Evolutionary conservation across 2,113 vertebrate genomes (phyloP).

Genomic region (Chloebia gouldiae): DNA sequence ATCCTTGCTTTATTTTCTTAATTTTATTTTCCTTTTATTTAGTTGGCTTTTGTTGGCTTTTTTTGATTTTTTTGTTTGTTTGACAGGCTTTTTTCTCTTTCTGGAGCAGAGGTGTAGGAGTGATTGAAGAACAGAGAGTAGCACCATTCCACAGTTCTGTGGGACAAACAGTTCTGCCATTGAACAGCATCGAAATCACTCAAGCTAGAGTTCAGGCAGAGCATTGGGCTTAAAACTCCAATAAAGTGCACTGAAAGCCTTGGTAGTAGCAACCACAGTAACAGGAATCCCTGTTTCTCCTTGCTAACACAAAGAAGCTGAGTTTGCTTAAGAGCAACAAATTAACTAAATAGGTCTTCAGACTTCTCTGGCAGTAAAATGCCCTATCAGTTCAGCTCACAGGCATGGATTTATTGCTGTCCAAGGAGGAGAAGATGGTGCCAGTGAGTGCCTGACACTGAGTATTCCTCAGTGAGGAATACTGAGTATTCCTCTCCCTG

Average conservation of each 20-base stretch:
- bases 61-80: background rate
- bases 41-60: background rate
- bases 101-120: background rate
- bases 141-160: background rate
- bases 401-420: background rate
- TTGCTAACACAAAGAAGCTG: background rate
- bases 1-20: background rate
- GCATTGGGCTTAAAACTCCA: background rate
- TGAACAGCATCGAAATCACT: background rate
- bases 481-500: background rate
- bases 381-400: background rate
- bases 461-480: background rate
- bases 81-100: background rate
- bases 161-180: background rate
- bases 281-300: background rate
- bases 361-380: background rate
- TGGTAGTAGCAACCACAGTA: background rate
- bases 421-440: background rate
- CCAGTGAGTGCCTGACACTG: background rate
- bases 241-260: background rate
- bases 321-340: background rate
- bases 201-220: background rate
- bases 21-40: background rate
- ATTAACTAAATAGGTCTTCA: background rate
- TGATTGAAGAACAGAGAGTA: background rate